phyloP scores from a whole-genome alignment of 2,113 vertebrate genomes.

The Hassar affinis region DNA sequence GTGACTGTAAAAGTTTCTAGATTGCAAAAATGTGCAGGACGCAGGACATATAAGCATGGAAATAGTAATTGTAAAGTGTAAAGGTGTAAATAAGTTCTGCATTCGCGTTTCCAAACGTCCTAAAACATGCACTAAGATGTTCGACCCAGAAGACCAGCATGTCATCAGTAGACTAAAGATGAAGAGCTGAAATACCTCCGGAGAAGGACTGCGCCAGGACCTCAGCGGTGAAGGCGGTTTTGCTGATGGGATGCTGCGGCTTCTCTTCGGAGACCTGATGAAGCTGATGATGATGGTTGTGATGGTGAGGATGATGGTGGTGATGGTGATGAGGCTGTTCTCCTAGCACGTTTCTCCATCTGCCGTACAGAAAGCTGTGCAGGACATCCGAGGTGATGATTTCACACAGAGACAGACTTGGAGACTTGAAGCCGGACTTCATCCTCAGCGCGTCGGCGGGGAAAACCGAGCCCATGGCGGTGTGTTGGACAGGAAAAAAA shows the following conservation, averaged over 20 bases:
- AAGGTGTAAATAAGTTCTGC: background rate
- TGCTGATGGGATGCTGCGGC: constrained; percentile 71
- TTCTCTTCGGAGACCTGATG: constrained; percentile 85
- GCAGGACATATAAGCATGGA: background rate
- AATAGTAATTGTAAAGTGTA: too few species aligned
- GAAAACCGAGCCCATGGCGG: constrained; percentile 88
- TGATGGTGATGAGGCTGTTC: constrained; percentile 73
- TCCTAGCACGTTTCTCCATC: constrained; percentile 92
- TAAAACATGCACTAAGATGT: background rate
- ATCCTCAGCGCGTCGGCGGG: constrained; percentile 87
- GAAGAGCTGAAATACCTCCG: constrained; percentile 75
- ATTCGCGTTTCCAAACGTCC: background rate
- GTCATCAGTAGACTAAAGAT: background rate
- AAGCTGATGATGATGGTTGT: constrained; percentile 67
- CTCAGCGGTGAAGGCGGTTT: constrained; percentile 94
- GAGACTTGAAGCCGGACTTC: constrained; percentile 86
- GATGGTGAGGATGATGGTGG: constrained; percentile 48
- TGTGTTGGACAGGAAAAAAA: background rate
- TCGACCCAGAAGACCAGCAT: background rate
- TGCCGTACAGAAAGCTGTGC: constrained; percentile 94
- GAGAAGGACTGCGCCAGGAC: constrained; percentile 94
- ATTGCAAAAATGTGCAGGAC: background rate
- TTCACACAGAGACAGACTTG: constrained; percentile 83
- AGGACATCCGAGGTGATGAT: constrained; percentile 96
- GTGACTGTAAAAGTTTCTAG: background rate